Percentiles rank a stretch among this genome's conserved stretches.
phyloP scores from a whole-genome alignment of 2,797 vertebrate species.

The Stomatorhinus walkeri region DNA sequence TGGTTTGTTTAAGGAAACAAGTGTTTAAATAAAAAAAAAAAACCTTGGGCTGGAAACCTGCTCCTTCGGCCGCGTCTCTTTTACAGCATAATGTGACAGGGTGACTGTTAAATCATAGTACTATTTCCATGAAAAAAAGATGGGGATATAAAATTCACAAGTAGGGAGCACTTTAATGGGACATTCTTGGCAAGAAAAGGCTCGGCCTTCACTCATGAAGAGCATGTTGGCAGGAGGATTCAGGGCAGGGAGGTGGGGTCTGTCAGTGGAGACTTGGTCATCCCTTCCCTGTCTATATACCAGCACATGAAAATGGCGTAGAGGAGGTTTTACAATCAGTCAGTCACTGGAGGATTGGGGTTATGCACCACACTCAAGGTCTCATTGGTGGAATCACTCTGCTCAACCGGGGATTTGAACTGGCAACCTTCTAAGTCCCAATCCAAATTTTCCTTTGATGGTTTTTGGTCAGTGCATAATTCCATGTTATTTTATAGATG shows the following conservation, averaged over 20 bases:
- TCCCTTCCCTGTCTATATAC: neutral
- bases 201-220: neutral
- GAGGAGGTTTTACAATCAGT: neutral
- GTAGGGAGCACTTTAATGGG: neutral
- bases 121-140: neutral
- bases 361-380: neutral
- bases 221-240: neutral
- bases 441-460: neutral
- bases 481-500: neutral
- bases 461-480: neutral
- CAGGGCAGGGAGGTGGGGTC: neutral
- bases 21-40: slow-evolving; percentile 2
- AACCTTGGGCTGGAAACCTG: neutral
- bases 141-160: slow-evolving; percentile 6
- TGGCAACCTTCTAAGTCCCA: neutral
- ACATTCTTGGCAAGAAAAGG: neutral
- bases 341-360: neutral
- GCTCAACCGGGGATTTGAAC: neutral
- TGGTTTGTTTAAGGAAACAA: slow-evolving; percentile 3
- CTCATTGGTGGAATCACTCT: neutral
- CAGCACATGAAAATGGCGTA: neutral
- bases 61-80: neutral
- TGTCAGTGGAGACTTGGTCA: neutral
- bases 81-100: neutral
- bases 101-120: neutral